Conservation (phyloP, 2,113 vertebrate species). For the Cercocebus atys region DNA sequence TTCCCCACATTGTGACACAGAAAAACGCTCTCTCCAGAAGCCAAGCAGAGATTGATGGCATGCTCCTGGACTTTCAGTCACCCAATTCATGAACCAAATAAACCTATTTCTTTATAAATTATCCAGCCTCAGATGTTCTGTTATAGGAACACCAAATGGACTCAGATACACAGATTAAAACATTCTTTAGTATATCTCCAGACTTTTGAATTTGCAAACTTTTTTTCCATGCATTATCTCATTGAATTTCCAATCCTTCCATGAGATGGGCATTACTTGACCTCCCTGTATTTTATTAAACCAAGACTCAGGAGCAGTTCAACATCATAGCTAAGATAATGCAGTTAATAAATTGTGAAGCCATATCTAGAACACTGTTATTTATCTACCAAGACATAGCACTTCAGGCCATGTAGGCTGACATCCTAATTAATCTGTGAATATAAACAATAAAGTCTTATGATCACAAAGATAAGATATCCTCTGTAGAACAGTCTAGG, state of each 20-base stretch:
- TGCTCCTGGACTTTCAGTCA: background rate
- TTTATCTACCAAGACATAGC: background rate
- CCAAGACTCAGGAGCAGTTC: background rate
- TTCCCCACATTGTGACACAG: background rate
- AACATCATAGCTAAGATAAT: background rate
- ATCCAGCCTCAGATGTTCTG: background rate
- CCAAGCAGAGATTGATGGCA: background rate
- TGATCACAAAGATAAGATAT: background rate
- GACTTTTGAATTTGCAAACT: background rate
- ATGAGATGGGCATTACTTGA: background rate
- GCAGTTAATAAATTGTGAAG: background rate
- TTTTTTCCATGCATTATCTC: background rate
- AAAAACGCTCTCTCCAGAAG: background rate
- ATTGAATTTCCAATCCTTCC: background rate
- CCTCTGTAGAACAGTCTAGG: background rate
- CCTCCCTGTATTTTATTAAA: background rate
- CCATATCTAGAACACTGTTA: constrained; percentile 5
- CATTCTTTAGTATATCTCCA: background rate
- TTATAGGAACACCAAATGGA: background rate
- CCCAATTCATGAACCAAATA: background rate
- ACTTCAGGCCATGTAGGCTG: background rate
- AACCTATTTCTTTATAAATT: background rate
- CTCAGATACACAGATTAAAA: background rate
- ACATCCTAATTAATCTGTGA: constrained; percentile 25
- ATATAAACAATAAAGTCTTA: background rate